Evolutionary conservation across 2,888 invertebrate species (phyloP).

Genomic region (Dione vanillae): DNA sequence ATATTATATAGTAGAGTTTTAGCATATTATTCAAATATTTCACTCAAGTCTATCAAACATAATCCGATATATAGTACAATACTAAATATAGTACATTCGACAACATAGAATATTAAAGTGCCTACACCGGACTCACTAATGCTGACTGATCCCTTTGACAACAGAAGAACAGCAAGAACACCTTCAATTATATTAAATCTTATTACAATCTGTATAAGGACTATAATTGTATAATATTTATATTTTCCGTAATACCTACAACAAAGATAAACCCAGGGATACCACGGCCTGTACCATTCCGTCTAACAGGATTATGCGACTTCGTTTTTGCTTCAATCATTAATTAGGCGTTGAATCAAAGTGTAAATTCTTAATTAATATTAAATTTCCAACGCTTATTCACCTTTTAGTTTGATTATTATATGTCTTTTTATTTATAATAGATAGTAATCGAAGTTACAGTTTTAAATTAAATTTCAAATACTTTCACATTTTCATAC

Average conservation of each 20-base stretch:
- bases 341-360: constrained; percentile 54
- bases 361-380: constrained; percentile 44
- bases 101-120: constrained; percentile 80
- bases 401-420: background rate
- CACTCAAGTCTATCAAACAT: constrained; percentile 8
- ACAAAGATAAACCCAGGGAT: constrained; percentile 49
- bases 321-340: constrained; percentile 72
- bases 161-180: constrained; percentile 41
- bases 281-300: constrained; percentile 56
- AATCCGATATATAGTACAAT: constrained; percentile 37
- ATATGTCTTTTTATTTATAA: background rate
- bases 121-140: constrained; percentile 63
- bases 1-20: background rate
- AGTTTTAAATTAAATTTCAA: too few species aligned
- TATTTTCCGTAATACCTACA: constrained; percentile 35
- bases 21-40: background rate
- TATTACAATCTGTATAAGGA: constrained; percentile 30
- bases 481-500: too few species aligned
- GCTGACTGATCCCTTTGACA: constrained; percentile 61
- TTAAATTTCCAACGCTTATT: constrained; percentile 30
- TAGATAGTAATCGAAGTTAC: too few species aligned
- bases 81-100: constrained; percentile 73
- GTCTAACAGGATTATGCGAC: constrained; percentile 72
- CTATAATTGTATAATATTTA: constrained; percentile 27
- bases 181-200: constrained; percentile 24